phyloP scores from a whole-genome alignment of 2,888 invertebrate genomes.

The Luffia ferchaultella region DNA sequence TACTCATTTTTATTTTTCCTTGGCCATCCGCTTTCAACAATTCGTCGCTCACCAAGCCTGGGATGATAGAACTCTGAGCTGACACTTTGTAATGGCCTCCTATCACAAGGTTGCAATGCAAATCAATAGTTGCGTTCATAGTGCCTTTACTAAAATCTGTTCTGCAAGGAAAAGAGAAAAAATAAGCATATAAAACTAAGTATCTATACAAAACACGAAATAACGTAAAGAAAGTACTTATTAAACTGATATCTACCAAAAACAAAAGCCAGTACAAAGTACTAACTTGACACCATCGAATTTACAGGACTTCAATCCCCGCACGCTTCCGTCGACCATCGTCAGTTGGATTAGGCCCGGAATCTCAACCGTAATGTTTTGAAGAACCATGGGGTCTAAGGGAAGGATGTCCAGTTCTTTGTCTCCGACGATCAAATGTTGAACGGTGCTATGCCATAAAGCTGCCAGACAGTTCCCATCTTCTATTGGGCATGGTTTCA shows the following conservation, averaged over 20 bases:
- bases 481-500: conserved; percentile 25
- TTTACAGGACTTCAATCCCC: conserved; percentile 4
- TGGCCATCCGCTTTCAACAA: conserved; percentile 3
- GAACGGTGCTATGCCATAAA: conserved; percentile 18
- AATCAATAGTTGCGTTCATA: background rate
- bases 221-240: too few relatives aligned
- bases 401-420: conserved; percentile 4
- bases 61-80: conserved; percentile 1
- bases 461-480: conserved; percentile 24
- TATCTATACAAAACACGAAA: too few relatives aligned
- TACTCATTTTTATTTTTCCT: conserved; percentile 6
- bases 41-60: background rate
- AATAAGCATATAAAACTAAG: too few relatives aligned
- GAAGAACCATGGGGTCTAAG: conserved; percentile 2
- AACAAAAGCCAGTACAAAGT: too few relatives aligned
- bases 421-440: conserved; percentile 4
- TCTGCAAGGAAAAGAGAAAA: conserved; percentile 1
- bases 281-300: background rate
- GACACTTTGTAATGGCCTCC: conserved; percentile 4
- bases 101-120: conserved; percentile 3
- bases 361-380: background rate
- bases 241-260: too few relatives aligned
- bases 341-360: conserved; percentile 1
- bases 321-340: conserved; percentile 3
- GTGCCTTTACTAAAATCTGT: conserved; percentile 1